Conservation (phyloP, 2,888 invertebrate genomes). For the Rhagium mordax region DNA sequence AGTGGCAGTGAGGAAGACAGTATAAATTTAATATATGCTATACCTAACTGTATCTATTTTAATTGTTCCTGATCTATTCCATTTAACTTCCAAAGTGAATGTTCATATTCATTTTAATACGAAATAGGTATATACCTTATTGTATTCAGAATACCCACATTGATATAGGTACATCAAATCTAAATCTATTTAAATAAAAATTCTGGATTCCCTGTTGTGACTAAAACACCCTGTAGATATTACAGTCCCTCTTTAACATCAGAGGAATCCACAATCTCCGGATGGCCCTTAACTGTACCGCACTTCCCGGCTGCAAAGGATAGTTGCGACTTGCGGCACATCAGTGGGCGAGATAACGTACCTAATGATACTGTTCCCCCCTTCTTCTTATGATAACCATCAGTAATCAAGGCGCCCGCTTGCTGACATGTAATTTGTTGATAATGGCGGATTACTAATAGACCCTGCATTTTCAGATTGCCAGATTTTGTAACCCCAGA, state of each 20-base stretch:
- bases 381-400: conserved; percentile 56
- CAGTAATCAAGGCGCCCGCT: conserved; percentile 58
- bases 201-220: no score
- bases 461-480: conserved; percentile 37
- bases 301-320: conserved; percentile 11
- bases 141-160: no score
- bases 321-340: conserved; percentile 33
- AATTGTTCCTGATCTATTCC: no score
- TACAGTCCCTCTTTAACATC: not conserved
- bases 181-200: no score
- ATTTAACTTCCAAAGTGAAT: no score
- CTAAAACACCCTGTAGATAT: conserved; percentile 15
- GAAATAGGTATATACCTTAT: no score
- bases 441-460: conserved; percentile 59
- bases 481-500: conserved; percentile 20
- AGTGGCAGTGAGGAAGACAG: no score
- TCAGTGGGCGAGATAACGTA: conserved; percentile 40
- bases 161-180: no score
- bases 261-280: conserved; percentile 18
- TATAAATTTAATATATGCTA: no score
- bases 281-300: not conserved
- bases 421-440: conserved; percentile 61
- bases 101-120: no score
- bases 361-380: conserved; percentile 58
- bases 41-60: no score